Conservation (phyloP, 2,888 invertebrate species). For the Meloe dianella region DNA sequence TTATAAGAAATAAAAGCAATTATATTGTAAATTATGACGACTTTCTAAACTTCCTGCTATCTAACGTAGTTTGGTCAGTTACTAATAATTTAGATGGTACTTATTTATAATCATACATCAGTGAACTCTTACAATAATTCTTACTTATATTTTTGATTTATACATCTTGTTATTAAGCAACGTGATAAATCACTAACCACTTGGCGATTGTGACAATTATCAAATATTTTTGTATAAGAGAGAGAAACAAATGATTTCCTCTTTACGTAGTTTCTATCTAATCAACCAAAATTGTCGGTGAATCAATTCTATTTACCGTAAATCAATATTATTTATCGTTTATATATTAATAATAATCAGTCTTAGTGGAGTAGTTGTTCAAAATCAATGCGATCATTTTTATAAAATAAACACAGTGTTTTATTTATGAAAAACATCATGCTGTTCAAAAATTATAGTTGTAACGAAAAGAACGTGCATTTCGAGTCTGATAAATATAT, state of each 20-base stretch:
- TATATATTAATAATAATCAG: conserved; percentile 5
- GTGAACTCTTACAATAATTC: conserved; percentile 38
- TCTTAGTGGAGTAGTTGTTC: conserved; percentile 2
- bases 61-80: not conserved
- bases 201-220: conserved; percentile 4
- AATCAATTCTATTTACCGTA: no score
- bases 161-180: conserved; percentile 29
- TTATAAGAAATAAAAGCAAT: conserved; percentile 35
- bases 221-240: not conserved
- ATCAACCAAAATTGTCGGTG: not conserved
- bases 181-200: conserved; percentile 26
- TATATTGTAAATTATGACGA: conserved; percentile 40
- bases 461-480: conserved; percentile 39
- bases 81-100: conserved; percentile 30
- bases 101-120: conserved; percentile 41
- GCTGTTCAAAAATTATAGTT: conserved; percentile 44
- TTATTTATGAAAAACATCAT: conserved; percentile 41
- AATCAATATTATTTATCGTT: not conserved
- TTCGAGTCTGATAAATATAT: conserved; percentile 54
- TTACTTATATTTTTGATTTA: conserved; percentile 39
- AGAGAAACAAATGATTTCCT: not conserved
- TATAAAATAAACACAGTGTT: conserved; percentile 36
- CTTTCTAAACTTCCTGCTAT: conserved; percentile 39
- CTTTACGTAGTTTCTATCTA: not conserved
- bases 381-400: no score